Conservation (phyloP, 2,888 invertebrate genomes). For the Cataglyphis cursor region DNA sequence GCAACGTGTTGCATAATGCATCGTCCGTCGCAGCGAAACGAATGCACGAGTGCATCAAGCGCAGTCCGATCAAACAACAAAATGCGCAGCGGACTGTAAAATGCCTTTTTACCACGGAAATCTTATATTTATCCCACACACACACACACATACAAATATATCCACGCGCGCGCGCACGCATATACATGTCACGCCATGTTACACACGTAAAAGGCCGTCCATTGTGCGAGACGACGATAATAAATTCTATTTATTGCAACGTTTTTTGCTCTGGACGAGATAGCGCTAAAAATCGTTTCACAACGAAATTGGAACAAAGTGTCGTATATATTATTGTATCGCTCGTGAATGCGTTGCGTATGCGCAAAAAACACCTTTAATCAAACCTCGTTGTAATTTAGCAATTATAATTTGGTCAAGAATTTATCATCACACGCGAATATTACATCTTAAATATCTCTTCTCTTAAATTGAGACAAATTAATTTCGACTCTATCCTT, state of each 20-base stretch:
- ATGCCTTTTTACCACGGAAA: slow-evolving; percentile 22
- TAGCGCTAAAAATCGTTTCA: slow-evolving; percentile 39
- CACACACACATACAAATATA: neutral
- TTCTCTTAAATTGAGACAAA: neutral
- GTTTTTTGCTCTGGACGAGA: slow-evolving; percentile 9
- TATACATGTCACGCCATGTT: neutral
- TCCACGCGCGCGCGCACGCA: no score
- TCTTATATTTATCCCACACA: slow-evolving; percentile 37
- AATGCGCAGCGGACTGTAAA: slow-evolving; percentile 25
- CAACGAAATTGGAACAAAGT: slow-evolving; percentile 39
- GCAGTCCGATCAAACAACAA: slow-evolving; percentile 28
- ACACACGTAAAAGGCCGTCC: neutral
- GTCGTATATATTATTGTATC: slow-evolving; percentile 25
- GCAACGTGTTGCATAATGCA: slow-evolving; percentile 53
- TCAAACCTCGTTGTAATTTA: slow-evolving; percentile 3
- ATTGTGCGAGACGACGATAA: slow-evolving; percentile 29
- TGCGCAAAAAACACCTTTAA: neutral
- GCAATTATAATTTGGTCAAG: neutral
- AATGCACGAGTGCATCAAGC: slow-evolving; percentile 17
- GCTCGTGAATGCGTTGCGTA: neutral
- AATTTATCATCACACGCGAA: neutral
- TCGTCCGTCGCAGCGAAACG: slow-evolving; percentile 29
- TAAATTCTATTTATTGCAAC: slow-evolving; percentile 49
- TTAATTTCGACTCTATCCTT: neutral
- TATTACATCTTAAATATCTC: neutral